Evolutionary conservation across 2,797 vertebrate species (phyloP).

Genomic region (Myiothlypis chrysogaster): DNA sequence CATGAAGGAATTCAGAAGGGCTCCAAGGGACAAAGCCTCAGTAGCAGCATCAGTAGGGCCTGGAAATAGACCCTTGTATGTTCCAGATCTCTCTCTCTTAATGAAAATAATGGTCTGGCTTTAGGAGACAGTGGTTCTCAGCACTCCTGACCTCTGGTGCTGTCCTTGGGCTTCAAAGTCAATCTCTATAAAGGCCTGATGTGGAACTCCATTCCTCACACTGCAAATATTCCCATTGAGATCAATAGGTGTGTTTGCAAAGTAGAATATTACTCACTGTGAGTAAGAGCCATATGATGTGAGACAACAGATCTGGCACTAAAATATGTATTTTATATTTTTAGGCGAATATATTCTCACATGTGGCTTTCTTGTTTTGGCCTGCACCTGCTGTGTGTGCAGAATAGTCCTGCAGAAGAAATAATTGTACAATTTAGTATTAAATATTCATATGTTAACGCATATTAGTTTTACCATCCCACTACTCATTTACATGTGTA

Average conservation of each 20-base stretch:
- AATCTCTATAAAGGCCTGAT: background rate
- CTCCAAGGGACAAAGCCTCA: fast-evolving
- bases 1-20: background rate
- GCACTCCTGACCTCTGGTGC: background rate
- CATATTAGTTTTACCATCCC: background rate
- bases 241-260: background rate
- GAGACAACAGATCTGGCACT: background rate
- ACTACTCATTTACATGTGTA: background rate
- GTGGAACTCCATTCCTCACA: background rate
- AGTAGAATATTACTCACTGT: background rate
- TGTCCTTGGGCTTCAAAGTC: background rate
- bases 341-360: background rate
- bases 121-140: background rate
- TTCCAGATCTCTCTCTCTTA: background rate
- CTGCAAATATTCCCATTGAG: background rate
- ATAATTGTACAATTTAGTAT: background rate
- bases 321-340: background rate
- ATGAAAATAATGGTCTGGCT: background rate
- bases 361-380: background rate
- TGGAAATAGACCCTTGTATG: fast-evolving
- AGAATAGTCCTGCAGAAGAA: background rate
- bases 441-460: background rate
- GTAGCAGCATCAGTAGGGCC: too few species aligned
- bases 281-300: background rate
- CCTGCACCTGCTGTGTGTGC: background rate